Percentiles rank a stretch among this genome's conserved stretches.
These are phyloP conservation scores for Drosophila tristis DNA, from an alignment of 1,140 invertebrate genomes.

Conservation along the genomic window DNA sequence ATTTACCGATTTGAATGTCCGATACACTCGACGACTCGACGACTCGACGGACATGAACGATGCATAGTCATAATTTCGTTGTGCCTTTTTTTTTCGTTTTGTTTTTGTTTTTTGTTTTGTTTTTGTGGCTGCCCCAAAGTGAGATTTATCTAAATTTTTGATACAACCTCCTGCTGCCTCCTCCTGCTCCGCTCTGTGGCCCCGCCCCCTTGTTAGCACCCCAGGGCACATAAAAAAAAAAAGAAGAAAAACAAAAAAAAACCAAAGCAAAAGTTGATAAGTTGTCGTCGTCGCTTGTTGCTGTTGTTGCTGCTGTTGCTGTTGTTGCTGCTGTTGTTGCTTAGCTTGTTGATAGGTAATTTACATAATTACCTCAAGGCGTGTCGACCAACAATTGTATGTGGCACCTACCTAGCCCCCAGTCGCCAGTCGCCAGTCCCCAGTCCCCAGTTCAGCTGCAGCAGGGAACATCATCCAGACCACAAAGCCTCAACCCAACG, in stretches of 20 bases:
- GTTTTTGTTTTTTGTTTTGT: background rate
- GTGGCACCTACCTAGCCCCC: constrained; percentile 27
- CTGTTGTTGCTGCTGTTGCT: constrained; percentile 21
- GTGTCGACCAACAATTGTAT: constrained; percentile 53
- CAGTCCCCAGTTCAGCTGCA: background rate
- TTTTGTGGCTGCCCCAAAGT: constrained; percentile 33
- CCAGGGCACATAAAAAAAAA: constrained; percentile 38
- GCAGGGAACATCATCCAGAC: constrained; percentile 27
- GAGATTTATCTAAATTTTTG: constrained; percentile 63
- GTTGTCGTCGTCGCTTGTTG: constrained; percentile 47
- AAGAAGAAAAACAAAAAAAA: constrained; percentile 30
- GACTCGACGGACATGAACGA: constrained; percentile 41
- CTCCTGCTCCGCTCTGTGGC: too few species aligned
- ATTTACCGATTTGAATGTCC: constrained; percentile 69
- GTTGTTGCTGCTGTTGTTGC: constrained; percentile 17
- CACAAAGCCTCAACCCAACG: constrained; percentile 1
- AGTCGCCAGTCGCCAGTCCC: background rate
- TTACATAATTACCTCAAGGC: constrained; percentile 70
- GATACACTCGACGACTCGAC: constrained; percentile 52
- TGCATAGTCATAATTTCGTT: constrained; percentile 55
- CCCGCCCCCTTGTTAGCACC: too few species aligned
- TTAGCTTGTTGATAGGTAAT: constrained; percentile 62
- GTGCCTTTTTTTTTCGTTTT: too few species aligned
- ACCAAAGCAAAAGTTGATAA: constrained; percentile 51
- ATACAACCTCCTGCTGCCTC: constrained; percentile 22